Conservation (phyloP, 1,140 invertebrate genomes). For the Hestina assimilis region DNA sequence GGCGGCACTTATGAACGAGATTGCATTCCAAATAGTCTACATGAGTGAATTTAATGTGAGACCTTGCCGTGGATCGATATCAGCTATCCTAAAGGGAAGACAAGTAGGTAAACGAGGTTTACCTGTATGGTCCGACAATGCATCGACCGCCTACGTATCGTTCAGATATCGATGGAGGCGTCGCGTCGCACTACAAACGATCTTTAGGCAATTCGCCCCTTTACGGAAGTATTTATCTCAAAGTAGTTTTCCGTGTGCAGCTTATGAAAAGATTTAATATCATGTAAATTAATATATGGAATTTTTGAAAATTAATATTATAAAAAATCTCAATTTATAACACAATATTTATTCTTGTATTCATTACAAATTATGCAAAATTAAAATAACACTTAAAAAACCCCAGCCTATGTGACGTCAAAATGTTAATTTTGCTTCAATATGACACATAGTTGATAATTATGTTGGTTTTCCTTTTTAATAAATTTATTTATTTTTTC, state of each 20-base stretch:
- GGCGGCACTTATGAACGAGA: constrained; percentile 11
- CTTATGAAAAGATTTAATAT: constrained; percentile 51
- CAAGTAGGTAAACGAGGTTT: constrained; percentile 63
- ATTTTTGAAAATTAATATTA: too few species aligned
- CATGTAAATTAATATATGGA: constrained; percentile 42
- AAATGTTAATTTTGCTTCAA: too few species aligned
- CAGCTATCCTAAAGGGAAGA: constrained; percentile 60
- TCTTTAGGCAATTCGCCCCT: constrained; percentile 59
- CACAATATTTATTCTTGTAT: too few species aligned
- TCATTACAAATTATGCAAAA: too few species aligned
- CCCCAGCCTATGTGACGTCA: too few species aligned
- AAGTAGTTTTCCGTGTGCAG: constrained; percentile 33
- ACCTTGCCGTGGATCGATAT: constrained; percentile 48
- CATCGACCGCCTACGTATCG: constrained; percentile 65
- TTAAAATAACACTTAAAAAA: too few species aligned
- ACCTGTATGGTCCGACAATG: constrained; percentile 63
- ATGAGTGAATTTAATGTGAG: constrained; percentile 47
- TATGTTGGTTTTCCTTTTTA: too few species aligned
- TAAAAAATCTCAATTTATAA: too few species aligned
- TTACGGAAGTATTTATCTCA: constrained; percentile 65
- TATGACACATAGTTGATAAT: too few species aligned
- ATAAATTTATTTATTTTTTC: too few species aligned
- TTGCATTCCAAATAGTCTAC: constrained; percentile 32
- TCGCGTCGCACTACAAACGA: constrained; percentile 57
- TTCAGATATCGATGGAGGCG: constrained; percentile 54